These are phyloP conservation scores for Drosophila simulans DNA, from an alignment of 1,140 invertebrate species.

Conservation along the genomic window DNA sequence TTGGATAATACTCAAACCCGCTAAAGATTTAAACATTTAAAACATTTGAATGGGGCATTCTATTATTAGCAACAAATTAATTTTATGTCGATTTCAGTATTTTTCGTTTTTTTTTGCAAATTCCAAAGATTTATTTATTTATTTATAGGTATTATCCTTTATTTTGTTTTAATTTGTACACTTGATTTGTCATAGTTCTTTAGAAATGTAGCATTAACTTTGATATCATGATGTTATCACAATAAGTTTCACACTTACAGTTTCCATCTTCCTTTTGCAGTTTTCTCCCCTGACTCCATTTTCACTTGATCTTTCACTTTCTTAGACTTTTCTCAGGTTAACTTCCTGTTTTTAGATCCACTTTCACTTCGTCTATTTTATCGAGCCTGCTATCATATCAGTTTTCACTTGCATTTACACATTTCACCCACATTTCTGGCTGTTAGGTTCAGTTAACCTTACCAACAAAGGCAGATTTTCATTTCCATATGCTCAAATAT, in stretches of 20 bases:
- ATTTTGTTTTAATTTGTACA: not conserved
- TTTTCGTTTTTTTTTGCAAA: not conserved
- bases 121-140: not conserved
- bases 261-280: slow-evolving; percentile 22
- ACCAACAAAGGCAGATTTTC: slow-evolving; percentile 31
- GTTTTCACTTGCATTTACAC: slow-evolving; percentile 24
- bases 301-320: slow-evolving; percentile 47
- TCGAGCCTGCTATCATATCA: slow-evolving; percentile 18
- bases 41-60: not conserved
- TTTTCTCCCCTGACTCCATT: slow-evolving; percentile 18
- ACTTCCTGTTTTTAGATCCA: slow-evolving; percentile 40
- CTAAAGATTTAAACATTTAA: not conserved
- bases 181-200: too few species aligned
- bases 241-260: slow-evolving; percentile 2
- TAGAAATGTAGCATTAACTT: not conserved
- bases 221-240: not conserved
- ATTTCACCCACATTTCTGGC: slow-evolving; percentile 20
- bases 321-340: slow-evolving; percentile 16
- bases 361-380: slow-evolving; percentile 25
- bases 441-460: slow-evolving; percentile 11
- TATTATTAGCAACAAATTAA: not conserved
- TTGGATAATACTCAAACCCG: not conserved
- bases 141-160: not conserved
- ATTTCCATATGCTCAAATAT: slow-evolving; percentile 46
- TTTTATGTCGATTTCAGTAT: not conserved